A percentile compares a stretch with the other conserved stretches of the same genome.
Evolutionary conservation across 30 jellyfish, hydroid and myxozoan genomes (phyloP).

Genomic region (Hydractinia symbiolongicarpus): DNA sequence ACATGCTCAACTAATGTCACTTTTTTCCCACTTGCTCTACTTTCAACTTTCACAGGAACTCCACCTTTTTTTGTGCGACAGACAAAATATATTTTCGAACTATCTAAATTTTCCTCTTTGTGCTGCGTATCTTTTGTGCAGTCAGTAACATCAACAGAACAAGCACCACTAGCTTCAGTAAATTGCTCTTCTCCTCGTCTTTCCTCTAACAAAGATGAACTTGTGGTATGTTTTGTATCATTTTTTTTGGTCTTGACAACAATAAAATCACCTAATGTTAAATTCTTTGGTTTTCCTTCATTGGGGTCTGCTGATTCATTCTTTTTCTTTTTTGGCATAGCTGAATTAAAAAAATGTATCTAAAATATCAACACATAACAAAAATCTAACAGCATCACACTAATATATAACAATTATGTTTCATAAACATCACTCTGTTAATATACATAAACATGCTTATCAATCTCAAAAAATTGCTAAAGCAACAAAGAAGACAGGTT

Average conservation of each 20-base stretch:
- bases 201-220: no score
- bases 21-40: conserved; percentile 86
- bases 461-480: no score
- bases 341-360: not conserved
- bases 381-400: no score
- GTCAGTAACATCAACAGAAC: not conserved
- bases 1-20: conserved; percentile 72
- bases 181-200: no score
- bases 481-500: no score
- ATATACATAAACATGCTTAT: no score
- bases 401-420: no score
- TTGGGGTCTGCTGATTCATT: conserved; percentile 5
- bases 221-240: no score
- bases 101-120: not conserved
- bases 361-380: not conserved
- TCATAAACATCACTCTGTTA: no score
- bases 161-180: not conserved
- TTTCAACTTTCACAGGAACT: conserved; percentile 60
- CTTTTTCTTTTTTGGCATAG: conserved; percentile 15
- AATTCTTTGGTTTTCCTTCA: conserved; percentile 60
- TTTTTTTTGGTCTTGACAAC: conserved; percentile 14
- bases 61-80: conserved; percentile 84
- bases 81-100: not conserved
- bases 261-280: conserved; percentile 61
- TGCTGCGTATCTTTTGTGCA: not conserved